Conservation (phyloP, 2,113 vertebrate species). For the Plestiodon gilberti region DNA sequence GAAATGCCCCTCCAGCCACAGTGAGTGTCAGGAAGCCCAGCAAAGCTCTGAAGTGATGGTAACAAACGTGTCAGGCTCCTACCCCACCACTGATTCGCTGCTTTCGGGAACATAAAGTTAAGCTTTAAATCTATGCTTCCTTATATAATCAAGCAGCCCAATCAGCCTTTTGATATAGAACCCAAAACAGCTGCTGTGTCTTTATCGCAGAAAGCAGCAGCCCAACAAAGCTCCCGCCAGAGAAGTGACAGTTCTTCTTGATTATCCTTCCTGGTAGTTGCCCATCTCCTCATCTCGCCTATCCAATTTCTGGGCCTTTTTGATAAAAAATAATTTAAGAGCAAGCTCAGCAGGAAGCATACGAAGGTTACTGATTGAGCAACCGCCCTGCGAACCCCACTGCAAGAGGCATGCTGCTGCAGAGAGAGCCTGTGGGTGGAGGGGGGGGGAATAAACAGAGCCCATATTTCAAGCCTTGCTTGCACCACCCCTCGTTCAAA, state of each 20-base stretch:
- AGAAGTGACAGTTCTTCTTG: conserved; percentile 72
- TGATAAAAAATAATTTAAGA: conserved; percentile 73
- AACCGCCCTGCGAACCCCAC: conserved; percentile 42
- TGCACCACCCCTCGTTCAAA: background rate
- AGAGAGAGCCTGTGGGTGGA: background rate
- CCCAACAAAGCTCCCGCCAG: conserved; percentile 66
- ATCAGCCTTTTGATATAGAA: conserved; percentile 71
- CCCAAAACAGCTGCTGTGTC: conserved; percentile 57
- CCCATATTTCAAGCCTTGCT: background rate
- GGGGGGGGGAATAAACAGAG: fast-evolving
- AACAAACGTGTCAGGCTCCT: conserved; percentile 63
- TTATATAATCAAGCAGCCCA: conserved; percentile 72
- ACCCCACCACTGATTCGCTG: conserved; percentile 51
- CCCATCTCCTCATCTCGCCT: conserved; percentile 71
- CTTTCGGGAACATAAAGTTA: conserved; percentile 65
- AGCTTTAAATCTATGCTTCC: conserved; percentile 75
- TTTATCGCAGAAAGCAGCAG: conserved; percentile 76
- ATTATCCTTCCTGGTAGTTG: conserved; percentile 57
- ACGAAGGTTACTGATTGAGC: conserved; percentile 46
- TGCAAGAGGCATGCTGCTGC: background rate
- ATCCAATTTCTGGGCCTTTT: conserved; percentile 72
- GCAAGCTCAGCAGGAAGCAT: conserved; percentile 26
- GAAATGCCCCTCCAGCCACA: conserved; percentile 55
- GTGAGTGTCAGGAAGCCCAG: conserved; percentile 42
- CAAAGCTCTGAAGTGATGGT: conserved; percentile 59